Evolutionary conservation across 2,888 invertebrate species (phyloP).

Genomic region (Drosophila gaucha): DNA sequence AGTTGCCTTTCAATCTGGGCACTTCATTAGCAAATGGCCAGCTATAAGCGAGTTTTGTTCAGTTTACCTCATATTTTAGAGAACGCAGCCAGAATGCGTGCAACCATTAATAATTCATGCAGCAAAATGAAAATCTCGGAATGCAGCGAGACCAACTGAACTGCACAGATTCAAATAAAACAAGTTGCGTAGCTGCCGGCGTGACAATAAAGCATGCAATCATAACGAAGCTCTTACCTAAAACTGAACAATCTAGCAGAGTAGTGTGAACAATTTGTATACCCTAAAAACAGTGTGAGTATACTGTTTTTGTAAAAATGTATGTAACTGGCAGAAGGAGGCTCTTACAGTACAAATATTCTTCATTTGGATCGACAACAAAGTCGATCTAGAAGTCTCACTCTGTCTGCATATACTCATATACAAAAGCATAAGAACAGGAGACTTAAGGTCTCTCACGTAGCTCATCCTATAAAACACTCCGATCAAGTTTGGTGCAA

Average conservation of each 20-base stretch:
- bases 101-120: conserved; percentile 42
- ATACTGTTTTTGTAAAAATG: too few relatives aligned
- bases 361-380: too few relatives aligned
- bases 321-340: too few relatives aligned
- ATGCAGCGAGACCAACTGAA: conserved; percentile 4
- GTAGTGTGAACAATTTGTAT: neutral
- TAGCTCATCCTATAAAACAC: too few relatives aligned
- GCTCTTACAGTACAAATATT: too few relatives aligned
- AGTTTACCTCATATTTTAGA: conserved; percentile 1
- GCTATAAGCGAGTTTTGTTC: conserved; percentile 11
- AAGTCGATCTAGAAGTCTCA: too few relatives aligned
- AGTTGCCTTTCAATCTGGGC: conserved; percentile 16
- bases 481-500: too few relatives aligned
- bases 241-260: conserved; percentile 3
- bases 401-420: too few relatives aligned
- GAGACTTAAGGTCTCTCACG: too few relatives aligned
- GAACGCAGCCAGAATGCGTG: conserved; percentile 9
- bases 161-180: conserved; percentile 19
- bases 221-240: neutral
- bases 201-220: conserved; percentile 1
- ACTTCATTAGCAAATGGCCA: conserved; percentile 42
- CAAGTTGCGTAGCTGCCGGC: neutral
- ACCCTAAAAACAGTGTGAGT: neutral
- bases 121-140: conserved; percentile 18
- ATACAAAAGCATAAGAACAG: too few relatives aligned